Base-by-base conservation (phyloP, 1,140 invertebrate species). In the Apis dorsata region DNA sequence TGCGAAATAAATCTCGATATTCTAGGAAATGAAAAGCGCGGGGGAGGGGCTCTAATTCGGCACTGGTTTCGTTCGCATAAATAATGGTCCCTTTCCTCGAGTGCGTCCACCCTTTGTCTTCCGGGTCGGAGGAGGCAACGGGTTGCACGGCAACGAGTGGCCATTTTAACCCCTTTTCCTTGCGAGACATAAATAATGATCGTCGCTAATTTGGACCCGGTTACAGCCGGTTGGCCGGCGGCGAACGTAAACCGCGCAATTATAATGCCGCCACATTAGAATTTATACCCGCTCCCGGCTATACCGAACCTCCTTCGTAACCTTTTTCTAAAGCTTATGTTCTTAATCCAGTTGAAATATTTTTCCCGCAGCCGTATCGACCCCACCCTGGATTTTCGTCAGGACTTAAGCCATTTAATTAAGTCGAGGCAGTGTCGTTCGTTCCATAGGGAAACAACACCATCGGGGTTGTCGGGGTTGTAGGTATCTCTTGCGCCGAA, bases 261-360 rank as follows among this genome's bases (percentile, higher is more conserved):
- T 94, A 94, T 94, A 94, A 94, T 93, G 92, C 91, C 90, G 89
- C 91, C 92, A 90, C 93, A 94, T 94, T 94, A 93, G 92, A 94
- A 94, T 94, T 94, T 94, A 94, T 94, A 93, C 89, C 88, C 79
- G 74, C 72, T 62, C 51, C 68, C 68, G 71, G 79, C 78, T 3
- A 34, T 69, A 84, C 79, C 81, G 79, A 77, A 81, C 81, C 15
- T 34, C 84, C 82, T 76, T 85, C 83, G 72, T 75, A 90, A 90
- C 92, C 92, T 93, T 93, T 93, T 93, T 91, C 91, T 91, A 91
- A 93, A 93, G 93, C 93, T 93, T 93, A 93, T 87, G 90, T 91
- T 88, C 90, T 92, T 93, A 93, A 93, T 93, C 93, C 93, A 89
- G 73, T 91, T 92, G 90, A 92, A 88, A 93, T 93, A 93, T 93